These are phyloP conservation scores for Apogon hyalosoma DNA, from an alignment of 2,797 vertebrate genomes.

Conservation along the genomic window DNA sequence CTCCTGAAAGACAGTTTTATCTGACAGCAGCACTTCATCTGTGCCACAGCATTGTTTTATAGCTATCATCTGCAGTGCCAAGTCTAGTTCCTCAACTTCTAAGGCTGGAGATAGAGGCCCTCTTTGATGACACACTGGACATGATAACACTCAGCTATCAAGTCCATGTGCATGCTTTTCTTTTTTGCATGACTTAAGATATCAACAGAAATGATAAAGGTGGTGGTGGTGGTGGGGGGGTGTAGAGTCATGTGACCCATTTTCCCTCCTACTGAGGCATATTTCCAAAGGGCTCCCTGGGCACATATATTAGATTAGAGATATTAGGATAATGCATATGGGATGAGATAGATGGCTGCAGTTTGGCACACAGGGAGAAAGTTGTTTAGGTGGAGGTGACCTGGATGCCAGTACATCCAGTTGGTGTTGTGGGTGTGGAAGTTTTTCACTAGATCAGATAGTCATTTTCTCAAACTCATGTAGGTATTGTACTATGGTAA, in stretches of 20 bases:
- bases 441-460: slow-evolving; percentile 1
- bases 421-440: slow-evolving; percentile 6
- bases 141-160: slow-evolving; percentile 8
- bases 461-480: neutral
- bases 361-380: slow-evolving; percentile 36
- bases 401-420: slow-evolving; percentile 24
- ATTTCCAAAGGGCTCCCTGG: slow-evolving; percentile 44
- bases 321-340: slow-evolving; percentile 62
- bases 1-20: slow-evolving; percentile 53
- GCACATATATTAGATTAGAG: slow-evolving; percentile 60
- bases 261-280: slow-evolving; percentile 58
- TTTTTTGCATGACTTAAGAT: slow-evolving; percentile 17
- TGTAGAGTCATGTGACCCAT: slow-evolving; percentile 47
- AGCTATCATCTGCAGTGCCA: slow-evolving; percentile 32
- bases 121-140: slow-evolving; percentile 3
- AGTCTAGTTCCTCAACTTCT: slow-evolving; percentile 13
- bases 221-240: slow-evolving; percentile 4
- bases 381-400: slow-evolving; percentile 52
- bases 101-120: slow-evolving; percentile 13
- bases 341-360: slow-evolving; percentile 36
- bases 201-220: slow-evolving; percentile 17
- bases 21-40: slow-evolving; percentile 51
- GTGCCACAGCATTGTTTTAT: slow-evolving; percentile 46
- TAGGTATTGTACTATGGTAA: too few relatives aligned
- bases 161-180: slow-evolving; percentile 19